A percentile compares a stretch with the other conserved stretches of the same genome.
phyloP scores from a whole-genome alignment of 1,140 invertebrate genomes.

The Gonatopus flavifemur region DNA sequence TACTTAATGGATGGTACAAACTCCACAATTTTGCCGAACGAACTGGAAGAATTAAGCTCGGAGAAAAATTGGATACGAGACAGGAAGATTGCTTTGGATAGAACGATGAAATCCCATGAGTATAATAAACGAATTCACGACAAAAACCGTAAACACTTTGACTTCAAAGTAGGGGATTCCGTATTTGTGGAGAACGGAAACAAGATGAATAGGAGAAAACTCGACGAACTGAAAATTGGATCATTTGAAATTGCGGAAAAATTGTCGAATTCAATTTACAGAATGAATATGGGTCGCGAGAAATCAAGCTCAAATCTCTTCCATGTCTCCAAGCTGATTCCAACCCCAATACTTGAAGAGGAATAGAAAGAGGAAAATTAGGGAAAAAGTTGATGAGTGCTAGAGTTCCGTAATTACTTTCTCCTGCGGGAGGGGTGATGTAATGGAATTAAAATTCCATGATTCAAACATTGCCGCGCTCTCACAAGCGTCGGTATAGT shows the following conservation, averaged over 20 bases:
- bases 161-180: not conserved
- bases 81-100: not conserved
- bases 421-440: no score
- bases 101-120: not conserved
- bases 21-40: not conserved
- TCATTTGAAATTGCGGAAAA: conserved; percentile 16
- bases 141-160: not conserved
- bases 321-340: conserved; percentile 15
- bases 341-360: no score
- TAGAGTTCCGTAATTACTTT: no score
- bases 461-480: no score
- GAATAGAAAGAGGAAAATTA: no score
- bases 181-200: not conserved
- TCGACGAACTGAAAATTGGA: conserved; percentile 18
- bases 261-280: conserved; percentile 20
- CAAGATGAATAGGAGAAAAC: not conserved
- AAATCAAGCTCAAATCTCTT: conserved; percentile 20
- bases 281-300: conserved; percentile 16
- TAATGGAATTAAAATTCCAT: no score
- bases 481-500: no score
- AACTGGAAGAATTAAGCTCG: not conserved
- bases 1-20: not conserved
- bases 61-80: not conserved
- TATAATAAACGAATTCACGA: not conserved
- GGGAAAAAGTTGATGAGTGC: no score